phyloP scores from a whole-genome alignment of 2,797 vertebrate species.

The Pempheris klunzingeri region DNA sequence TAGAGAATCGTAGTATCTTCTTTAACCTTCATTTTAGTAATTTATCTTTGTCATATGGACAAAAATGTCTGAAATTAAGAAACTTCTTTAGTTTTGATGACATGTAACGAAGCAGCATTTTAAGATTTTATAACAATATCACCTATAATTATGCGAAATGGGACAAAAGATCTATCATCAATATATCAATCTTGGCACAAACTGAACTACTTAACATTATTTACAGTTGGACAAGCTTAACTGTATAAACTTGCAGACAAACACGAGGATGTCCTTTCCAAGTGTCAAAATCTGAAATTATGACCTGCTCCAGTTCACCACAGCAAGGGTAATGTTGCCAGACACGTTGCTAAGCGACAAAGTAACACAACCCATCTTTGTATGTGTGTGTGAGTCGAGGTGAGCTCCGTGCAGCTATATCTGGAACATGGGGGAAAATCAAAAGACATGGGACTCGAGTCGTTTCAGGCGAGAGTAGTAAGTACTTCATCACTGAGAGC shows the following conservation, averaged over 20 bases:
- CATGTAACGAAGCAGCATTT: not conserved
- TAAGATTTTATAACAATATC: not conserved
- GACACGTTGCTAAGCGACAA: constrained; percentile 71
- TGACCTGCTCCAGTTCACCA: constrained; percentile 20
- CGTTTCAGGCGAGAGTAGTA: constrained; percentile 69
- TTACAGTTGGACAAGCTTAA: not conserved
- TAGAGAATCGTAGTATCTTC: not conserved
- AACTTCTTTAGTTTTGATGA: not conserved
- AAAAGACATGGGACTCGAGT: constrained; percentile 48
- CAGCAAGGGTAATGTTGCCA: constrained; percentile 41
- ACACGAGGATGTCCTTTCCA: not conserved
- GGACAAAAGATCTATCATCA: not conserved
- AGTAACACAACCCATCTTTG: constrained; percentile 66
- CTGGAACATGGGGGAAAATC: constrained; percentile 59
- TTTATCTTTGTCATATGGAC: not conserved
- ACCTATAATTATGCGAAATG: not conserved
- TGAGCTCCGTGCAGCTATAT: constrained; percentile 21
- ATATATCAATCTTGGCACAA: not conserved
- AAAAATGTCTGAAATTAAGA: not conserved
- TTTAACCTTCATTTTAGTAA: not conserved
- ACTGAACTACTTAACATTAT: constrained; percentile 9
- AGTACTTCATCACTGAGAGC: constrained; percentile 35
- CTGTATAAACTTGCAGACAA: constrained; percentile 7
- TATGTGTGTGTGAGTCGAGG: constrained; percentile 26
- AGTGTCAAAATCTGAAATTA: constrained; percentile 32